phyloP scores from a whole-genome alignment of 2,888 invertebrate genomes.

The Nineta flava region DNA sequence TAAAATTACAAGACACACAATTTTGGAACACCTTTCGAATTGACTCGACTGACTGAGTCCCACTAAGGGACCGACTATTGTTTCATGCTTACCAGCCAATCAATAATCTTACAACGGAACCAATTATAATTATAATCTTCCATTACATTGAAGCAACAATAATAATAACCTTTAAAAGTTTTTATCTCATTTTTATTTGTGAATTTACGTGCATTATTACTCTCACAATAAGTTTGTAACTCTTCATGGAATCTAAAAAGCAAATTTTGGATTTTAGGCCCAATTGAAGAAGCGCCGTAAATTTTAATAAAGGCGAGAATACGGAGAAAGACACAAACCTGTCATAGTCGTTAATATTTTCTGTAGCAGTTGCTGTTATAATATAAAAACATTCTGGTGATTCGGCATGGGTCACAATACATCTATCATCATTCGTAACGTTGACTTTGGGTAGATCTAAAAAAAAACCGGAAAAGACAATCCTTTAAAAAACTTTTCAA shows the following conservation, averaged over 20 bases:
- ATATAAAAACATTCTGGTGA: slow-evolving; percentile 2
- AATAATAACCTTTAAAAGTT: not conserved
- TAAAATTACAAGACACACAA: no score
- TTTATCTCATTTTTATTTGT: slow-evolving; percentile 1
- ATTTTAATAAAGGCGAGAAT: no score
- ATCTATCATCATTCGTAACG: not conserved
- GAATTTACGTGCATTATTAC: not conserved
- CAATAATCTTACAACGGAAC: slow-evolving; percentile 3
- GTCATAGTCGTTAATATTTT: not conserved
- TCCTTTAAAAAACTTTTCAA: no score
- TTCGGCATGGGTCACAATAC: slow-evolving; percentile 1
- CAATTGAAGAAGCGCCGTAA: no score
- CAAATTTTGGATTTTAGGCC: no score
- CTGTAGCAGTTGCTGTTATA: not conserved
- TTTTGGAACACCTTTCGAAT: no score
- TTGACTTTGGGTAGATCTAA: not conserved
- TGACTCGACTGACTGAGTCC: no score
- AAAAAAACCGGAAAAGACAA: not conserved
- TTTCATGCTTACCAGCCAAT: slow-evolving; percentile 2
- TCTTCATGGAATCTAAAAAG: slow-evolving; percentile 3
- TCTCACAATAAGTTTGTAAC: not conserved
- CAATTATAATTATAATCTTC: slow-evolving; percentile 1
- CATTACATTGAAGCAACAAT: not conserved
- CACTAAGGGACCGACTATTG: no score
- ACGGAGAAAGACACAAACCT: not conserved